Percentiles rank a stretch among this genome's conserved stretches.
phyloP scores from a whole-genome alignment of 1,140 invertebrate species.

The Galleria mellonella region DNA sequence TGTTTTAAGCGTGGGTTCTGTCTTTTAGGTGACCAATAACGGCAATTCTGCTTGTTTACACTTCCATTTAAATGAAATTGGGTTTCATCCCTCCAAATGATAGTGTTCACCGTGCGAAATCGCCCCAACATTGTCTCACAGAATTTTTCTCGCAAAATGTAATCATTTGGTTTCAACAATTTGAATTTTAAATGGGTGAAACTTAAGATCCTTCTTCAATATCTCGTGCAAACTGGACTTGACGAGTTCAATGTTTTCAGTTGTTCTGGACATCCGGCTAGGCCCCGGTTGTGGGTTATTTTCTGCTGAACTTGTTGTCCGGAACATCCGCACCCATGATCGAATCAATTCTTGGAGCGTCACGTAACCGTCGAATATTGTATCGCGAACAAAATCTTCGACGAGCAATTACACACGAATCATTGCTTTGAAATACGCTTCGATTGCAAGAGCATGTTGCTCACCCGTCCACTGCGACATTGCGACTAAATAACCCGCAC shows the following conservation, averaged over 20 bases:
- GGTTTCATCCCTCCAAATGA: slow-evolving; percentile 11
- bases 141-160: slow-evolving; percentile 4
- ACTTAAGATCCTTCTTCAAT: too few relatives aligned
- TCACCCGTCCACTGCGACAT: slow-evolving; percentile 12
- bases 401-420: slow-evolving; percentile 6
- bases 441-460: slow-evolving; percentile 11
- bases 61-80: slow-evolving; percentile 6
- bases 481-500: slow-evolving; percentile 2
- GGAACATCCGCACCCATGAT: slow-evolving; percentile 10
- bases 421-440: slow-evolving; percentile 9
- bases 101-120: slow-evolving; percentile 11
- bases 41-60: slow-evolving; percentile 10
- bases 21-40: slow-evolving; percentile 6
- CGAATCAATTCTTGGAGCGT: slow-evolving; percentile 12
- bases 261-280: slow-evolving; percentile 9
- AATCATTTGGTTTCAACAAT: too few relatives aligned
- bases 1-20: too few relatives aligned
- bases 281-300: slow-evolving; percentile 13
- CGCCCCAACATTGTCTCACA: slow-evolving; percentile 11
- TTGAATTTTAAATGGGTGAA: too few relatives aligned
- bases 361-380: slow-evolving; percentile 7
- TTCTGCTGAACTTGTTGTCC: slow-evolving; percentile 9
- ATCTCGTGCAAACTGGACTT: slow-evolving; percentile 12
- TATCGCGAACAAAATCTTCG: slow-evolving; percentile 8
- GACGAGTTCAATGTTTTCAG: slow-evolving; percentile 16